Evolutionary conservation across 2,797 vertebrate species (phyloP).

Genomic region (Cynodonichthys magdalenae): DNA sequence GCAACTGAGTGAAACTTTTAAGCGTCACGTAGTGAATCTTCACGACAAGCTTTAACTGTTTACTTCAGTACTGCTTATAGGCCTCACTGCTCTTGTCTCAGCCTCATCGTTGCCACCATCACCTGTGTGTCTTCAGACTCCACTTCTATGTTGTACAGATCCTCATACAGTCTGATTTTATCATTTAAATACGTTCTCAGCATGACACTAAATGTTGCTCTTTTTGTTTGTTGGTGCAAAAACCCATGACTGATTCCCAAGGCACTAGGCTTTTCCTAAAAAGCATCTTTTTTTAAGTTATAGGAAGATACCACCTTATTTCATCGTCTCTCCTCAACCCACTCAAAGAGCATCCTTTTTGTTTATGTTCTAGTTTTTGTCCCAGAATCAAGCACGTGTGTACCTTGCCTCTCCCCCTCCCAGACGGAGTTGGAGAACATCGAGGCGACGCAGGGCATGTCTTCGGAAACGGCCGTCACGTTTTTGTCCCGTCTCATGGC

Average conservation of each 20-base stretch:
- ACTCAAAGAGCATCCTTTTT: conserved; percentile 14
- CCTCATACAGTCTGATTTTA: conserved; percentile 61
- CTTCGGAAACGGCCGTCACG: conserved; percentile 96
- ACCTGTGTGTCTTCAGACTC: conserved; percentile 65
- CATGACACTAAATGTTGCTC: conserved; percentile 57
- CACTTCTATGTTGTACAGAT: conserved; percentile 57
- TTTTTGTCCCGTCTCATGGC: conserved; percentile 98
- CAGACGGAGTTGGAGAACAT: conserved; percentile 99
- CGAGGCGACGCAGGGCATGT: conserved; percentile 99
- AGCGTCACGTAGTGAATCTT: neutral
- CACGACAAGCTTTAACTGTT: conserved; percentile 14
- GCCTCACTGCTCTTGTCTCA: conserved; percentile 45
- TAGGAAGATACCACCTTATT: neutral
- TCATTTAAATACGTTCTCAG: conserved; percentile 48
- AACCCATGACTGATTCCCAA: conserved; percentile 14
- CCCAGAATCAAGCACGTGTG: conserved; percentile 24
- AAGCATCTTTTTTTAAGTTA: neutral
- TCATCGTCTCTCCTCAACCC: conserved; percentile 6
- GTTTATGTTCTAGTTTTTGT: conserved; percentile 3
- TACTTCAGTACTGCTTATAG: conserved; percentile 18
- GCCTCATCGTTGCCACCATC: conserved; percentile 57
- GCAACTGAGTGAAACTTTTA: conserved; percentile 8
- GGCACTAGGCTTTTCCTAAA: conserved; percentile 3
- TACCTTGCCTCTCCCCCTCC: conserved; percentile 6
- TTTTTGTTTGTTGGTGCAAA: conserved; percentile 35